Conservation (phyloP, 2,888 invertebrate species). For the Eremobia ochroleuca region DNA sequence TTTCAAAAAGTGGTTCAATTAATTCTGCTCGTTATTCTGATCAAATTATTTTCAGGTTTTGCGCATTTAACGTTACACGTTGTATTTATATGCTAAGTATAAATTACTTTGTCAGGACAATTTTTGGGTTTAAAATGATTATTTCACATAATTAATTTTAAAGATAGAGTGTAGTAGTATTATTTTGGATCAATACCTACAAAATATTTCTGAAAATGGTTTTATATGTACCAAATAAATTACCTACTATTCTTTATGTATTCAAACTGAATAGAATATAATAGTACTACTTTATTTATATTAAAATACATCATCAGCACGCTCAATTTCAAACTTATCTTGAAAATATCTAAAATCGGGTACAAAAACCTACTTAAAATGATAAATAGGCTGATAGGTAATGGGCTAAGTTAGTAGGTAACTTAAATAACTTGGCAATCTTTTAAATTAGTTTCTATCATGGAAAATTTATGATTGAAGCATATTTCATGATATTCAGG, state of each 20-base stretch:
- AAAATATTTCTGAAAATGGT: not conserved
- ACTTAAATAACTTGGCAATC: slow-evolving; percentile 42
- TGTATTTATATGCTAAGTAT: not conserved
- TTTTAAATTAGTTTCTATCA: slow-evolving; percentile 30
- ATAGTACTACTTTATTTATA: too few relatives aligned
- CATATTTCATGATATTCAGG: not conserved
- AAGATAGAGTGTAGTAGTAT: too few relatives aligned
- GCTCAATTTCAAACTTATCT: slow-evolving; percentile 12
- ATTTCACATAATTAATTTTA: not conserved
- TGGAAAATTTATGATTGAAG: not conserved
- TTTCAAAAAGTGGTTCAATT: too few relatives aligned
- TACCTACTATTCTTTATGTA: not conserved
- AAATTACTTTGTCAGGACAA: not conserved
- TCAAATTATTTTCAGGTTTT: too few relatives aligned
- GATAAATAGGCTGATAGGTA: slow-evolving; percentile 40
- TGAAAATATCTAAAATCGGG: slow-evolving; percentile 18
- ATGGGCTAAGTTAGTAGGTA: slow-evolving; percentile 36
- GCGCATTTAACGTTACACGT: too few relatives aligned
- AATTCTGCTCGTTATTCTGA: too few relatives aligned
- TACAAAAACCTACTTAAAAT: slow-evolving; percentile 27
- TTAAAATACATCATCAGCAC: not conserved
- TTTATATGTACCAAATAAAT: not conserved
- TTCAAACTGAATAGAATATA: not conserved
- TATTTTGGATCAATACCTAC: too few relatives aligned
- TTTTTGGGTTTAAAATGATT: not conserved